Base-by-base conservation (phyloP, 2,113 vertebrate species). In the Centropristis striata region DNA sequence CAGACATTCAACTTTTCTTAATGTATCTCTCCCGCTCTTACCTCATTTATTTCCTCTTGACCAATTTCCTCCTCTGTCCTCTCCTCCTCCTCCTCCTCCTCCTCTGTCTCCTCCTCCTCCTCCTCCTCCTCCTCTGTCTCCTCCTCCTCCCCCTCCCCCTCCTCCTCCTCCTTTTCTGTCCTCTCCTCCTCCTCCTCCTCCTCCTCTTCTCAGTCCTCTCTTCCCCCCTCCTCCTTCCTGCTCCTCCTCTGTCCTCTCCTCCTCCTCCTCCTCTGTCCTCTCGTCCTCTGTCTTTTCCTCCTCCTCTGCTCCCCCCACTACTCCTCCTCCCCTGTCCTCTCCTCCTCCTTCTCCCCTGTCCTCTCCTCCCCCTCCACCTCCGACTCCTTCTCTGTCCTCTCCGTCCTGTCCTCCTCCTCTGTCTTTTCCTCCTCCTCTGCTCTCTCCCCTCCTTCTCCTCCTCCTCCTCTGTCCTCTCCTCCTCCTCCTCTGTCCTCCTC, bases 41-140 rank as follows among this genome's bases (percentile, higher is more conserved):
- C 66, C 68, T 84, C 69, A 79, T 83, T 83, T 83, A 73, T 64
- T 89, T 83, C 81, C 60, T 69, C 69, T 71, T 58, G 51, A 67
- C 70, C 72, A 75, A 41, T 70, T 84, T 83, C 68, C 65, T 28
- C 15, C 10, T 60, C 49, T 59, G n/a, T 73, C 53, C 39, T 5
- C 39, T 70, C 32, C 13, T 28, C 44, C 36, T 68, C 64, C 58
- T 61, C 58, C 50, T 67, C 44, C 47, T 57, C 57, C 36, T 63
- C 28, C 59, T 59, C 46, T 18, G 42, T 11, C 21, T 61, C 15
- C 49, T 55, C 59, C 39, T 36, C 57, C 44, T 80, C 47, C 41
- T 32, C 42, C 42, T 44, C 42, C 42, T 67, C 49, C 41, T 81
- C 83, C n/a, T n/a, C n/a, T n/a, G n/a, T n/a, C n/a, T 83, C 68